phyloP scores from a whole-genome alignment of 2,888 invertebrate species.

The Dryobotodes eremita region DNA sequence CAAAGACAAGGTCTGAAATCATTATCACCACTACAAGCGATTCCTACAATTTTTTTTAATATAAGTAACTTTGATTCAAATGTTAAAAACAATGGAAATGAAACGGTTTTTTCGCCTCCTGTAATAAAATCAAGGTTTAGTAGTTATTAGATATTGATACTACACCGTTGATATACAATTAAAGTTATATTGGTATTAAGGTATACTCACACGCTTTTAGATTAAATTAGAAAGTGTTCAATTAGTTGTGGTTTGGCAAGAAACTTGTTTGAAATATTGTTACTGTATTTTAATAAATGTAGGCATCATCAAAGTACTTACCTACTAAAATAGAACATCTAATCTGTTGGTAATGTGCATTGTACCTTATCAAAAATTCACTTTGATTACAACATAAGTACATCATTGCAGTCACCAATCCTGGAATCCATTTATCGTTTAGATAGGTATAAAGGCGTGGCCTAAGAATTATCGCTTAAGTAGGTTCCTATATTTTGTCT shows the following conservation, averaged over 20 bases:
- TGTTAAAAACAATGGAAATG: too few species aligned
- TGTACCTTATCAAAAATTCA: conserved; percentile 2
- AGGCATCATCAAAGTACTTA: background rate
- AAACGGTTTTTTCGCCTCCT: too few species aligned
- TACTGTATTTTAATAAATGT: background rate
- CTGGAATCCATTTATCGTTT: background rate
- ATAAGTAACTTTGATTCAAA: too few species aligned
- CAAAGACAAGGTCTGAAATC: too few species aligned
- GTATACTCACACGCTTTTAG: background rate
- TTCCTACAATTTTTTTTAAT: too few species aligned
- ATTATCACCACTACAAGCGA: too few species aligned
- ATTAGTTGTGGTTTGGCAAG: background rate
- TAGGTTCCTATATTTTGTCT: background rate
- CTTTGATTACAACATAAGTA: background rate
- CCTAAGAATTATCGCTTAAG: background rate
- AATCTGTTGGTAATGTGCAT: background rate
- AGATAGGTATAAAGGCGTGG: conserved; percentile 1
- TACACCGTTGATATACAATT: too few species aligned
- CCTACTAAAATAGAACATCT: background rate
- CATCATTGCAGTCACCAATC: conserved; percentile 14
- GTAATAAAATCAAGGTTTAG: too few species aligned
- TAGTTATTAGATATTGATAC: too few species aligned
- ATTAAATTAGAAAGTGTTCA: background rate
- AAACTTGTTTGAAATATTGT: background rate
- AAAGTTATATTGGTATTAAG: background rate